Conservation (phyloP, 2,888 invertebrate genomes). For the Blera fallax region DNA sequence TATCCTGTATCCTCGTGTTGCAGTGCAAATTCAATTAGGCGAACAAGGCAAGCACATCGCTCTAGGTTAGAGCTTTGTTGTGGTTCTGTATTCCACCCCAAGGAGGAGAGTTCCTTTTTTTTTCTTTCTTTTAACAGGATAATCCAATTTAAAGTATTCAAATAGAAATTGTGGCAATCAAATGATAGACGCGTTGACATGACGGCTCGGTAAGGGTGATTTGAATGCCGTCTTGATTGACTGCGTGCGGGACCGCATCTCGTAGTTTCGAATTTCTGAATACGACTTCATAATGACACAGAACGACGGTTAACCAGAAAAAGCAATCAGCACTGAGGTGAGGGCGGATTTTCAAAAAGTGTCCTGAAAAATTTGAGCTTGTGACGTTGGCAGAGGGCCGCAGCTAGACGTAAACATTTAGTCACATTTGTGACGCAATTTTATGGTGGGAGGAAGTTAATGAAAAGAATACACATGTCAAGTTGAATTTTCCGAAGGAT, state of each 20-base stretch:
- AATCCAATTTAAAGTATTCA: conserved; percentile 82
- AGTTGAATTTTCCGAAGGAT: conserved; percentile 77
- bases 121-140: conserved; percentile 77
- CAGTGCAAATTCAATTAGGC: conserved; percentile 66
- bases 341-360: conserved; percentile 31
- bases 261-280: conserved; percentile 65
- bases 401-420: conserved; percentile 42
- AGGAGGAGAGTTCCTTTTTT: conserved; percentile 2
- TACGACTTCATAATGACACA: conserved; percentile 54
- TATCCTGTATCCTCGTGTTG: conserved; percentile 2
- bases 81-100: conserved; percentile 36
- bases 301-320: conserved; percentile 69
- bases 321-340: conserved; percentile 60
- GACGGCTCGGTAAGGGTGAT: conserved; percentile 52
- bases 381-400: conserved; percentile 3
- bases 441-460: conserved; percentile 78
- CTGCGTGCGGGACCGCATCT: conserved; percentile 40
- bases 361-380: conserved; percentile 37
- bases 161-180: conserved; percentile 79
- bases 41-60: conserved; percentile 39
- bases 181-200: conserved; percentile 70
- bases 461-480: conserved; percentile 82
- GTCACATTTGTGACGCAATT: conserved; percentile 67
- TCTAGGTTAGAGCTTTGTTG: conserved; percentile 36
- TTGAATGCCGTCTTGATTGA: conserved; percentile 68